Percentiles rank a stretch among this genome's conserved stretches.
phyloP scores from a whole-genome alignment of 1,140 invertebrate species.

The Drosophila sp. region DNA sequence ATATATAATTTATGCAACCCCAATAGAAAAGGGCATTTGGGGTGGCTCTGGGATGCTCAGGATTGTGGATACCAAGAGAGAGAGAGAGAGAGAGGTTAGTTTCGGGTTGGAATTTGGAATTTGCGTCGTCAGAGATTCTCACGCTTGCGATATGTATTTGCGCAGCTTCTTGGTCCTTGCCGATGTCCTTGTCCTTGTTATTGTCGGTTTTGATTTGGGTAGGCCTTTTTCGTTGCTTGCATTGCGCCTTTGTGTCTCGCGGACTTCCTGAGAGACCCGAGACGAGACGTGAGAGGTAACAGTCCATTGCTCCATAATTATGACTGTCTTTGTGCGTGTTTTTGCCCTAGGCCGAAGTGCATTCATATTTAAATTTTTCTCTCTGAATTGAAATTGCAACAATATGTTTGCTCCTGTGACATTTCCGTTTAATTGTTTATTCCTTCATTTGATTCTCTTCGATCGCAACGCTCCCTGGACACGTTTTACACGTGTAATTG shows the following conservation, averaged over 20 bases:
- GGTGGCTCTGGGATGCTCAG: conserved; percentile 50
- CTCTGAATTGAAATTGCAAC: conserved; percentile 49
- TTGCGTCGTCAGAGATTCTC: conserved; percentile 44
- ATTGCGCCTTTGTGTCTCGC: conserved; percentile 49
- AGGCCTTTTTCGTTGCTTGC: conserved; percentile 49
- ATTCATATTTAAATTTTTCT: conserved; percentile 69
- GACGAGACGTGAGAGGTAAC: conserved; percentile 2
- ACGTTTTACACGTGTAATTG: conserved; percentile 27
- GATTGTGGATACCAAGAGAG: conserved; percentile 34
- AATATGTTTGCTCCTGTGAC: conserved; percentile 47
- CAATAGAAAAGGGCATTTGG: conserved; percentile 53
- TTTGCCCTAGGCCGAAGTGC: conserved; percentile 51
- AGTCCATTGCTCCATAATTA: conserved; percentile 26
- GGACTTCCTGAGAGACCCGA: conserved; percentile 29
- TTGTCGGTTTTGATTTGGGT: conserved; percentile 74
- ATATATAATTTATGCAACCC: conserved; percentile 78
- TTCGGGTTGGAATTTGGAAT: conserved; percentile 14
- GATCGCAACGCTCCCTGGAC: conserved; percentile 34
- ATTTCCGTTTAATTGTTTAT: conserved; percentile 75
- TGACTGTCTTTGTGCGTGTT: conserved; percentile 17
- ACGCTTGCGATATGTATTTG: conserved; percentile 37
- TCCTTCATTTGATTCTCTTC: neutral
- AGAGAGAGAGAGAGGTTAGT: conserved; percentile 8
- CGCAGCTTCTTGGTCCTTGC: conserved; percentile 46
- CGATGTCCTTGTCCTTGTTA: conserved; percentile 44